phyloP scores from a whole-genome alignment of 1,140 invertebrate genomes.

The Drosophila virilis region DNA sequence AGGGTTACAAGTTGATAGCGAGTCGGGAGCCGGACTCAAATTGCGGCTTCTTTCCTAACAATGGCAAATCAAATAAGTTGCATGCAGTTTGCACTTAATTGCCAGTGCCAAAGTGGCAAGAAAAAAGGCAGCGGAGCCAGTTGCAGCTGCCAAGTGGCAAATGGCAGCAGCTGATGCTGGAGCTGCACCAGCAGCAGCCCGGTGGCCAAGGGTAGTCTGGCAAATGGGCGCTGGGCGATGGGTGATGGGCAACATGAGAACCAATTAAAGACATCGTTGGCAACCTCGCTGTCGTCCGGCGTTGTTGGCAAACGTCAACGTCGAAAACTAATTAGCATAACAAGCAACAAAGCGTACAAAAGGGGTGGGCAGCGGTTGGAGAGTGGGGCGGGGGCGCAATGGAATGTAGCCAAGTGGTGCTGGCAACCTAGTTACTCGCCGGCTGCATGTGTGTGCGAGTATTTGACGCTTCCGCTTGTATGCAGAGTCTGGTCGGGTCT shows the following conservation, averaged over 20 bases:
- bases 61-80: conserved; percentile 63
- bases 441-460: conserved; percentile 9
- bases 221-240: conserved; percentile 6
- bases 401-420: conserved; percentile 38
- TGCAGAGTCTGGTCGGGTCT: neutral
- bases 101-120: conserved; percentile 75
- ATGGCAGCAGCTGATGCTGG: conserved; percentile 10
- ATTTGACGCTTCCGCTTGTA: conserved; percentile 24
- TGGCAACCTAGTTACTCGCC: conserved; percentile 34
- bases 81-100: conserved; percentile 67
- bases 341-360: conserved; percentile 63
- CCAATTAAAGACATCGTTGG: conserved; percentile 80
- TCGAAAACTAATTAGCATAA: conserved; percentile 83
- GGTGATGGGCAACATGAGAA: conserved; percentile 73
- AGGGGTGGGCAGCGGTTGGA: conserved; percentile 21
- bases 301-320: conserved; percentile 78
- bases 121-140: conserved; percentile 34
- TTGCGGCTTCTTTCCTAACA: conserved; percentile 50
- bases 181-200: conserved; percentile 3
- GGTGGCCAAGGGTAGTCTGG: conserved; percentile 4
- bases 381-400: conserved; percentile 1
- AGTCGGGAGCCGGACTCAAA: conserved; percentile 6
- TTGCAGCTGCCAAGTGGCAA: conserved; percentile 29
- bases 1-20: neutral
- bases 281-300: conserved; percentile 54